These are phyloP conservation scores for Chromoteleia sp. DNA, from an alignment of 2,888 invertebrate genomes.

Conservation along the genomic window DNA sequence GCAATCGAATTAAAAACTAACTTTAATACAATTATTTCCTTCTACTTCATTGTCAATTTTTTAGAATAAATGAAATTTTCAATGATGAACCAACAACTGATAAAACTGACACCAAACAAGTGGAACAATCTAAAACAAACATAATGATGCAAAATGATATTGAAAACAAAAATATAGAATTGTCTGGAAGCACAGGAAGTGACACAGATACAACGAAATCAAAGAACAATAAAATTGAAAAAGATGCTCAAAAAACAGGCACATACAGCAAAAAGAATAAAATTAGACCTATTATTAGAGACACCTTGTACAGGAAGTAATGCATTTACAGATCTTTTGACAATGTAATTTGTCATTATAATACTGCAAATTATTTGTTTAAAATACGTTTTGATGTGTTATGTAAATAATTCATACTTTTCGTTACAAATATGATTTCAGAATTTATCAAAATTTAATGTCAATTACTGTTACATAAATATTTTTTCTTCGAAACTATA, in stretches of 20 bases:
- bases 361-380: no score
- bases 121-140: background rate
- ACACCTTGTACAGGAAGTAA: constrained; percentile 55
- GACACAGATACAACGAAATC: constrained; percentile 16
- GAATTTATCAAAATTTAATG: no score
- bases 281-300: constrained; percentile 62
- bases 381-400: no score
- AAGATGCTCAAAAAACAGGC: constrained; percentile 28
- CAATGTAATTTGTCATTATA: background rate
- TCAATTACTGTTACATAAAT: no score
- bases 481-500: no score
- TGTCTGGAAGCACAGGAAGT: constrained; percentile 29
- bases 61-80: constrained; percentile 10
- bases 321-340: background rate
- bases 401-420: no score
- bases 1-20: no score
- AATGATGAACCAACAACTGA: constrained; percentile 22
- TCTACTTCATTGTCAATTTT: background rate
- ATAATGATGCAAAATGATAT: background rate
- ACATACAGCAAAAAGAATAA: constrained; percentile 66
- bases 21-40: no score
- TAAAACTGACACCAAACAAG: background rate
- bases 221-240: constrained; percentile 16
- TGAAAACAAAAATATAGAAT: constrained; percentile 17
- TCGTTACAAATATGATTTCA: no score